Evolutionary conservation across 2,113 vertebrate genomes (phyloP).

Genomic region (Alouatta palliata): DNA sequence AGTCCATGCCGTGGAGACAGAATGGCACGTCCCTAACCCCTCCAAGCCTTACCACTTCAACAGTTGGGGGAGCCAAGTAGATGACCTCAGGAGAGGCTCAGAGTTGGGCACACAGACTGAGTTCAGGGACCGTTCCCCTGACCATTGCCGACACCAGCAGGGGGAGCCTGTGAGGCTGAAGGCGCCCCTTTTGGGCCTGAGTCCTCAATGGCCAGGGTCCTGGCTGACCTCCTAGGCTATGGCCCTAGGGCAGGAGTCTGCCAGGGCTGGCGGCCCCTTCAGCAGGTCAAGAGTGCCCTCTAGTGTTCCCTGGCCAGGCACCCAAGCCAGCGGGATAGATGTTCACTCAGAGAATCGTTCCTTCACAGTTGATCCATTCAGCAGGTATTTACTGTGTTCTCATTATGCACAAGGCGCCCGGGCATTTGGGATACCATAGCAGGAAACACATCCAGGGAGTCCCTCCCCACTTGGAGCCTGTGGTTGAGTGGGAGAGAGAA

Average conservation of each 20-base stretch:
- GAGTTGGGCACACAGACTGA: background rate
- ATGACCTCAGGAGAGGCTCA: background rate
- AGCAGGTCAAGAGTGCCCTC: constrained; percentile 34
- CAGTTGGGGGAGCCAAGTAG: fast-evolving
- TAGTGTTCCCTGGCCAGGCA: constrained; percentile 22
- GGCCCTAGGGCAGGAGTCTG: background rate
- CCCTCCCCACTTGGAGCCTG: background rate
- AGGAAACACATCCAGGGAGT: background rate
- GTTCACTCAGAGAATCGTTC: background rate
- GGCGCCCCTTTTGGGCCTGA: background rate
- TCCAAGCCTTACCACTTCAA: background rate
- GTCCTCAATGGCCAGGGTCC: fast-evolving
- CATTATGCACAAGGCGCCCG: background rate
- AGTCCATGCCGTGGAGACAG: background rate
- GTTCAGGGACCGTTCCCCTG: background rate
- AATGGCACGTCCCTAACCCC: background rate
- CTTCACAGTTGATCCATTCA: background rate
- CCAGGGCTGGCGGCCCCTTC: background rate
- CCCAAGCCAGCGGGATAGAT: background rate
- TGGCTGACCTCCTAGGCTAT: background rate
- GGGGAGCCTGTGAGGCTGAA: background rate
- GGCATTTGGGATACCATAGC: background rate
- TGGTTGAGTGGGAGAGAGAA: background rate
- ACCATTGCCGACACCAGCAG: background rate
- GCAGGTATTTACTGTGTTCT: background rate